Evolutionary conservation across 1,140 invertebrate species (phyloP).

Genomic region (Himalopsyche phryganea): DNA sequence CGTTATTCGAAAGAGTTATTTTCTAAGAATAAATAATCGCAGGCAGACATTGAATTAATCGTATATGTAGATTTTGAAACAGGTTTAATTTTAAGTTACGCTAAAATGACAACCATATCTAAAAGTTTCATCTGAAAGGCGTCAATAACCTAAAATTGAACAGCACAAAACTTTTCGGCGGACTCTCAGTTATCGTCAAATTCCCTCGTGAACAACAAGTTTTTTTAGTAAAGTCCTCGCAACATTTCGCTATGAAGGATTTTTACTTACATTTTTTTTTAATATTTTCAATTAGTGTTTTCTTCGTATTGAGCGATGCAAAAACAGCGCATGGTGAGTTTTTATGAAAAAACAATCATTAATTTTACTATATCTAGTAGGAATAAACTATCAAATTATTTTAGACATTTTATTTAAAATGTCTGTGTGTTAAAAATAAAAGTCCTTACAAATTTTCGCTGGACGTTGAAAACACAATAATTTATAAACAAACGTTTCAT

Average conservation of each 20-base stretch:
- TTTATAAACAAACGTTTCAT: no score
- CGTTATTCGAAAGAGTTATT: background rate
- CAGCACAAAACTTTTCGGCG: constrained; percentile 7
- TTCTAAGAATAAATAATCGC: no score
- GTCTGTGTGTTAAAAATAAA: no score
- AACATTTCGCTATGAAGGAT: background rate
- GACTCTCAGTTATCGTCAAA: background rate
- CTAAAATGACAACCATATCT: background rate
- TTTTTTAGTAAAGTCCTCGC: background rate
- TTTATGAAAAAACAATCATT: background rate
- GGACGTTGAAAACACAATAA: no score
- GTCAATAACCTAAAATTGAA: constrained; percentile 10
- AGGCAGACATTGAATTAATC: no score
- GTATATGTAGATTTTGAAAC: background rate
- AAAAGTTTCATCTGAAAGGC: background rate
- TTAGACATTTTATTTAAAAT: no score
- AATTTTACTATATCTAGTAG: no score
- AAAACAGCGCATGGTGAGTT: constrained; percentile 31
- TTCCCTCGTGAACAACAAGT: constrained; percentile 6
- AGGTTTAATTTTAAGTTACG: constrained; percentile 12
- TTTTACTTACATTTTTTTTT: background rate
- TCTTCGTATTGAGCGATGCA: background rate
- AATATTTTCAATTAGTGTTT: constrained; percentile 3
- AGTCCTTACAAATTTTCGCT: no score
- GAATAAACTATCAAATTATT: no score